phyloP scores from a whole-genome alignment of 64 coral and sea anemone genomes.

The Orbicella faveolata region DNA sequence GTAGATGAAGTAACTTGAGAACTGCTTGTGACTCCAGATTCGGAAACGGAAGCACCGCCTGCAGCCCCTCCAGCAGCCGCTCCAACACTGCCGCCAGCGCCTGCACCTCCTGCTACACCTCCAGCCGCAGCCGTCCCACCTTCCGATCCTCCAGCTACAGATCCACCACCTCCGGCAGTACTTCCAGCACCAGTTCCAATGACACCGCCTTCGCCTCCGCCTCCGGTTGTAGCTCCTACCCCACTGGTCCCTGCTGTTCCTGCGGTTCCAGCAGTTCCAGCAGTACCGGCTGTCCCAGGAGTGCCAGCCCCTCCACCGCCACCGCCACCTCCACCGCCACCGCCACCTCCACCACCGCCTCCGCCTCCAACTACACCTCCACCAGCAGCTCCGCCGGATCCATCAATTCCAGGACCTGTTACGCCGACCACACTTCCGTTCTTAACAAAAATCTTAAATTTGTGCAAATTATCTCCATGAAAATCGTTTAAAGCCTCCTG shows the following conservation, averaged over 20 bases:
- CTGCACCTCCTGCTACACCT: constrained; percentile 5
- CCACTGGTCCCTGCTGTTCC: neutral
- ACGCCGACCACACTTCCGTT: neutral
- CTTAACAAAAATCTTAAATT: constrained; percentile 8
- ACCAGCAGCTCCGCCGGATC: neutral
- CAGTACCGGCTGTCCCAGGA: neutral
- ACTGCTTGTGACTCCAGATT: neutral
- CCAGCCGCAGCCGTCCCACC: neutral
- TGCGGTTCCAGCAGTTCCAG: neutral
- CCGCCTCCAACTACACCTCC: neutral
- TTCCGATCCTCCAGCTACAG: neutral
- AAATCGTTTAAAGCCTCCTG: constrained; percentile 27
- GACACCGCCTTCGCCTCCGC: neutral
- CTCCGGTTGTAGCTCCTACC: neutral
- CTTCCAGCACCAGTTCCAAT: neutral
- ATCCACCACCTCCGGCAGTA: neutral
- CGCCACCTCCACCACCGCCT: neutral
- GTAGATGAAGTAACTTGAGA: neutral
- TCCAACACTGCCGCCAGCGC: neutral
- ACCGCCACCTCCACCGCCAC: neutral
- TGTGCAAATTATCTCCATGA: constrained; percentile 2
- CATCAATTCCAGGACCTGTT: constrained; percentile 1
- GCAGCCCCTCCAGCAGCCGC: neutral
- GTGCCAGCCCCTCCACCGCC: neutral
- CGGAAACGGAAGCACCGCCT: neutral